phyloP scores from a whole-genome alignment of 2,113 vertebrate genomes.

The Helogale parvula region DNA sequence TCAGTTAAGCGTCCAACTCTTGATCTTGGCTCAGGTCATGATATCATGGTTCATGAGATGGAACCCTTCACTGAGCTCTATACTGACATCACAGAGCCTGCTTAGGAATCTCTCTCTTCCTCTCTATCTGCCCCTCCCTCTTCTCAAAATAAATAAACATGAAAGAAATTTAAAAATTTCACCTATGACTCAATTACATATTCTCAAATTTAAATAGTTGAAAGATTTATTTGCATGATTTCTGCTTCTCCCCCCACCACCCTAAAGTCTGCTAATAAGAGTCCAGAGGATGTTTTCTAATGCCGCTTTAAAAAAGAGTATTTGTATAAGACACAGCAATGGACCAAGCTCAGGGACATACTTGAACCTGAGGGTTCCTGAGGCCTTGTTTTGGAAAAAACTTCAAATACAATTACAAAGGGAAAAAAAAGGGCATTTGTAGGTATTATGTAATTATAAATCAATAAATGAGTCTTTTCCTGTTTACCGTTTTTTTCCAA shows the following conservation, averaged over 20 bases:
- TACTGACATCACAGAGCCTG: too few relatives aligned
- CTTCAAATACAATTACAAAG: neutral
- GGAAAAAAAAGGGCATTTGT: neutral
- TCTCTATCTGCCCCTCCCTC: too few relatives aligned
- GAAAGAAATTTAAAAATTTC: neutral
- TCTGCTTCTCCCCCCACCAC: neutral
- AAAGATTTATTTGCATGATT: neutral
- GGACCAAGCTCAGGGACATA: neutral
- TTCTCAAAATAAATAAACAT: too few relatives aligned
- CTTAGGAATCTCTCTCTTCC: too few relatives aligned
- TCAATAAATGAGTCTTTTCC: neutral
- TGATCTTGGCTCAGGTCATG: too few relatives aligned
- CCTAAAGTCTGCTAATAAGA: neutral
- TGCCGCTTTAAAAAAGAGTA: neutral
- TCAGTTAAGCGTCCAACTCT: too few relatives aligned
- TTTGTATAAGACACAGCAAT: neutral
- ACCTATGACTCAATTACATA: neutral
- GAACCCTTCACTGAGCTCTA: too few relatives aligned
- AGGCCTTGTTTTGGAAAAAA: slow-evolving; percentile 2
- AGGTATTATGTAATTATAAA: neutral
- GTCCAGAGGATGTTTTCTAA: slow-evolving; percentile 36
- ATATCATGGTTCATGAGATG: too few relatives aligned
- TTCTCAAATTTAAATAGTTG: slow-evolving; percentile 24
- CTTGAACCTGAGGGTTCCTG: neutral
- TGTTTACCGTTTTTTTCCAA: slow-evolving; percentile 46